Percentiles rank a stretch among this genome's conserved stretches.
Evolutionary conservation across 2,113 vertebrate genomes (phyloP).

Genomic region (Donacobius atricapilla): DNA sequence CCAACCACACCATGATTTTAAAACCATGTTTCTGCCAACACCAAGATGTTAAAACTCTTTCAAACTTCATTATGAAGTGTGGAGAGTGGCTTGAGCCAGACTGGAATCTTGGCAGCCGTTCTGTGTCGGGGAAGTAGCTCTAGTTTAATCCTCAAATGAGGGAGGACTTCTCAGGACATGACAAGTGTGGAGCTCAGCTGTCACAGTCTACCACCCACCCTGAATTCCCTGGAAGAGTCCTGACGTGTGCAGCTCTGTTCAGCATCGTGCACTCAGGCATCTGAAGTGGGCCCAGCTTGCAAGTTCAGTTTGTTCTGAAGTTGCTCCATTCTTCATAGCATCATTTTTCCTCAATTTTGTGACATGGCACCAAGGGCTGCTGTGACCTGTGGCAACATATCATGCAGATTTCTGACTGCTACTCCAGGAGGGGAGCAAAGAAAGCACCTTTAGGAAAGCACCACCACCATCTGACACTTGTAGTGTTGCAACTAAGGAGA

Average conservation of each 20-base stretch:
- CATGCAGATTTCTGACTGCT: background rate
- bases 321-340: background rate
- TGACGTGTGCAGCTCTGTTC: background rate
- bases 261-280: background rate
- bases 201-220: constrained; percentile 54
- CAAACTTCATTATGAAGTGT: constrained; percentile 66
- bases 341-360: background rate
- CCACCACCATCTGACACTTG: background rate
- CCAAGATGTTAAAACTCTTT: constrained; percentile 66
- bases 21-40: constrained; percentile 62
- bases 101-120: constrained; percentile 61
- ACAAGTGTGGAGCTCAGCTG: constrained; percentile 8
- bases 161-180: constrained; percentile 25
- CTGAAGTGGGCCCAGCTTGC: background rate
- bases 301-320: background rate
- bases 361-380: background rate
- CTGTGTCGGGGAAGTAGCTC: constrained; percentile 26
- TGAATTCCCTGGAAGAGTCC: constrained; percentile 17
- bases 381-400: background rate
- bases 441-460: background rate
- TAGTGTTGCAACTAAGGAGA: background rate
- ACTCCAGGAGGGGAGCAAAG: background rate
- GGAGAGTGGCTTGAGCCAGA: constrained; percentile 56
- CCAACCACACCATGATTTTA: constrained; percentile 51
- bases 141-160: constrained; percentile 40